These are phyloP conservation scores for Zaprionus ornatus DNA, from an alignment of 1,140 invertebrate genomes.

Conservation along the genomic window DNA sequence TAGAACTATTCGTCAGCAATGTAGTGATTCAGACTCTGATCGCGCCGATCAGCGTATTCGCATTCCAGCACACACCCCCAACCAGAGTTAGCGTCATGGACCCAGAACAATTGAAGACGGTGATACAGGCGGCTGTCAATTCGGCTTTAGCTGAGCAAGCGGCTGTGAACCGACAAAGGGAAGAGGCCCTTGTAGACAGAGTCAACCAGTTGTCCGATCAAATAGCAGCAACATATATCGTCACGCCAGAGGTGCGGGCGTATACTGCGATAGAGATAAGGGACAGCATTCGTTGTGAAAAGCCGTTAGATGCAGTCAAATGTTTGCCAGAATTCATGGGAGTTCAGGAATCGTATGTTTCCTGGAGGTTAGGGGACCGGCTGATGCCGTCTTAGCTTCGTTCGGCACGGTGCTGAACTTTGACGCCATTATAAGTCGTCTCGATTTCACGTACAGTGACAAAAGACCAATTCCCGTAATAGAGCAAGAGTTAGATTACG, in stretches of 20 bases:
- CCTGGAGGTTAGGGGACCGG: conserved; percentile 12
- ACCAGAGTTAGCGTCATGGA: background rate
- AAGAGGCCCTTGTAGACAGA: background rate
- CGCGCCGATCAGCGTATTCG: background rate
- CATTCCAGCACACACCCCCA: too few relatives aligned
- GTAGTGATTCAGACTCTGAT: background rate
- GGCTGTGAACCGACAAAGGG: background rate
- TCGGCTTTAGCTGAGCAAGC: background rate
- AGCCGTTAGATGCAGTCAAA: too few relatives aligned
- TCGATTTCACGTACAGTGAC: conserved; percentile 44
- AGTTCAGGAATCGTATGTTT: too few relatives aligned
- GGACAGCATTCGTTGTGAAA: too few relatives aligned
- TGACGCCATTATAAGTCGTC: conserved; percentile 36
- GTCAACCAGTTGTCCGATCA: background rate
- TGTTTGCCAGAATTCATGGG: too few relatives aligned
- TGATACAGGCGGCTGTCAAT: background rate
- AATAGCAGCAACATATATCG: background rate
- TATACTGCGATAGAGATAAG: too few relatives aligned
- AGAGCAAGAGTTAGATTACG: conserved; percentile 32
- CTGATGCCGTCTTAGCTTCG: conserved; percentile 34
- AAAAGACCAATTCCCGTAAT: conserved; percentile 41
- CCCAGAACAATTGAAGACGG: background rate
- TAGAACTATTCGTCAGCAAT: too few relatives aligned
- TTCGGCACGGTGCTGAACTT: conserved; percentile 46
- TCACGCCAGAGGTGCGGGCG: too few relatives aligned